Percentiles rank a stretch among this genome's conserved stretches.
Evolutionary conservation across 2,797 vertebrate genomes (phyloP).

Genomic region (Cossypha heuglini): DNA sequence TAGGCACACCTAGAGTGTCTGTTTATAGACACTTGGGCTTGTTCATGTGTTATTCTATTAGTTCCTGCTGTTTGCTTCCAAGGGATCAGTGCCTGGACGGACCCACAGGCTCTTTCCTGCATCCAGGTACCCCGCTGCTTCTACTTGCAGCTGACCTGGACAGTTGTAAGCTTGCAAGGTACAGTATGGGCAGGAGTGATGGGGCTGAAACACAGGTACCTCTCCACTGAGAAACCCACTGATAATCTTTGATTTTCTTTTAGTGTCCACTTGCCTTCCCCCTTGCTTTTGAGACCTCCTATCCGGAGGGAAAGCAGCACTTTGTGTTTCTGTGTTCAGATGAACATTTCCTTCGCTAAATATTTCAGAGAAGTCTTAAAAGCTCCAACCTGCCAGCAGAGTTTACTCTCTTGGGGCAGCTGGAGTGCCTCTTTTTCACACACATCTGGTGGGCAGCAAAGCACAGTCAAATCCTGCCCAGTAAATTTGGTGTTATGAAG

Average conservation of each 20-base stretch:
- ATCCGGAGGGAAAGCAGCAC: neutral
- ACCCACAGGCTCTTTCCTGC: neutral
- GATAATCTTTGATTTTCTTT: neutral
- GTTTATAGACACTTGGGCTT: neutral
- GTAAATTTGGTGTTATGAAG: neutral
- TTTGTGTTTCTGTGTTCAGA: neutral
- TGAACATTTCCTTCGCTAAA: neutral
- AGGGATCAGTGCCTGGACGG: accelerated
- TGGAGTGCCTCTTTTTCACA: neutral
- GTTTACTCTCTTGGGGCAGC: neutral
- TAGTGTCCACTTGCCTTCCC: neutral
- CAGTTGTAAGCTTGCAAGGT: neutral
- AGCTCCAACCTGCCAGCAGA: neutral
- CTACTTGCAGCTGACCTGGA: neutral
- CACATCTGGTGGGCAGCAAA: neutral
- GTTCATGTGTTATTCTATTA: neutral
- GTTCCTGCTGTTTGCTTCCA: neutral
- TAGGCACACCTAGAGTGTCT: neutral
- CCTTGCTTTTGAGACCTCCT: neutral
- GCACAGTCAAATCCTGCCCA: neutral
- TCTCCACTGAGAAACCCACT: neutral
- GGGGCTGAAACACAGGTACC: neutral
- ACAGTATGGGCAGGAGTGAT: neutral
- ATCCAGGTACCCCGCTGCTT: neutral
- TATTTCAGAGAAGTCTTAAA: neutral